Evolutionary conservation across 1,140 invertebrate genomes (phyloP), one percentile per base, ranked within the genome.

Genomic region (Caerostris darwini): DNA sequence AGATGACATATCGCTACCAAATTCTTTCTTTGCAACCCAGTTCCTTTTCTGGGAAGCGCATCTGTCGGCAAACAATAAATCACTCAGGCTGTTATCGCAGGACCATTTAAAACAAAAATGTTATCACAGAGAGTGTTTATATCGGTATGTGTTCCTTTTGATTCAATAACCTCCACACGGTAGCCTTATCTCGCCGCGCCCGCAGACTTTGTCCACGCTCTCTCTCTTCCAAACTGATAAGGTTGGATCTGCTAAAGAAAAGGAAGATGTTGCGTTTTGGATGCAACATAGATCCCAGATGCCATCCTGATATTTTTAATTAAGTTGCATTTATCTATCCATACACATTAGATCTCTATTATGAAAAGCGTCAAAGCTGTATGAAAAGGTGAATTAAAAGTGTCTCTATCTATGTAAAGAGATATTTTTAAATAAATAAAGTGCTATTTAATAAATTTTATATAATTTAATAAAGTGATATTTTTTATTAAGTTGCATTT

Each of bases 31-130:
- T 34, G 34, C 71, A 34, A 77, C 71, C 71, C 5, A 77, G 71
- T 12, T 77, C 71, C 71, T 77, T 53, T 77, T 77, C 71, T 77
- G 10, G 8, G 14, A 53, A 34, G 34, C 5, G 53, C 10, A 77
- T 77, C 71, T 77, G 12, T 50, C 71, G 1, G 53, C 19, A 77
- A 12, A 12, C 19, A 50, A 50, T 34, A 50, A 12, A 77, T 77
- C 71, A 77, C 8, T 77, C 71, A 77, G 34, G 71, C 12, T 34
- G 12, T 77, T 77, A 77, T 77, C 71, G 50, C 71, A 3, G 10
- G 34, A 77, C 71, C 7, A 77, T 77, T 77, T 77, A 50, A 77
- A 77, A 77, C 71, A 77, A 77, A 77, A 77, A 53, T 77, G 50
- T 77, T 77, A 77, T 77, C 71, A 53, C 71, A 7, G 71, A 4